phyloP scores from a whole-genome alignment of 2,113 vertebrate genomes.

The Sapajus apella region DNA sequence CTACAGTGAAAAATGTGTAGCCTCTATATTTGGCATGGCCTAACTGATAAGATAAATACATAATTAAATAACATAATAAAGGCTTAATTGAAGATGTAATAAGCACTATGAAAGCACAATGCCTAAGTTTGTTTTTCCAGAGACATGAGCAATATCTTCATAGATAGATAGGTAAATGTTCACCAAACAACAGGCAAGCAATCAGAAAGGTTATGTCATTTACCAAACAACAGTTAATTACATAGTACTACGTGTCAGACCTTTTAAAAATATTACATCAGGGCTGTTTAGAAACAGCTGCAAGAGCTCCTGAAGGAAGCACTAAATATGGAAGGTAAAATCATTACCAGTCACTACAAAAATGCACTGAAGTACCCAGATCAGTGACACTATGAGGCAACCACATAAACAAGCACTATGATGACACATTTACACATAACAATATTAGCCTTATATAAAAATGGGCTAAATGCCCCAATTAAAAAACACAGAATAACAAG shows the following conservation, averaged over 20 bases:
- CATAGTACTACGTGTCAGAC: neutral
- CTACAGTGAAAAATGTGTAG: neutral
- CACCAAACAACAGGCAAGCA: neutral
- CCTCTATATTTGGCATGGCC: neutral
- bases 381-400: too few species aligned
- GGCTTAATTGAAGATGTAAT: neutral
- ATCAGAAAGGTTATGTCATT: neutral
- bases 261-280: neutral
- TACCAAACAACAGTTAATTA: neutral
- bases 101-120: neutral
- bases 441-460: too few species aligned
- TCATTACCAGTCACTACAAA: too few species aligned
- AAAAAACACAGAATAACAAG: too few species aligned
- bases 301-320: too few species aligned
- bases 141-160: neutral
- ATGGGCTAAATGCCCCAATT: too few species aligned
- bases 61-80: neutral
- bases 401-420: too few species aligned
- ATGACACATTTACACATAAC: too few species aligned
- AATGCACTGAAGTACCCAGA: too few species aligned
- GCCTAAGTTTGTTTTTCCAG: neutral
- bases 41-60: neutral
- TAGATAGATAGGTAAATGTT: neutral
- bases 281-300: too few species aligned
- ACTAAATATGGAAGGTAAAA: too few species aligned